Evolutionary conservation across 2,113 vertebrate species (phyloP).

Genomic region (Phaethon lepturus): DNA sequence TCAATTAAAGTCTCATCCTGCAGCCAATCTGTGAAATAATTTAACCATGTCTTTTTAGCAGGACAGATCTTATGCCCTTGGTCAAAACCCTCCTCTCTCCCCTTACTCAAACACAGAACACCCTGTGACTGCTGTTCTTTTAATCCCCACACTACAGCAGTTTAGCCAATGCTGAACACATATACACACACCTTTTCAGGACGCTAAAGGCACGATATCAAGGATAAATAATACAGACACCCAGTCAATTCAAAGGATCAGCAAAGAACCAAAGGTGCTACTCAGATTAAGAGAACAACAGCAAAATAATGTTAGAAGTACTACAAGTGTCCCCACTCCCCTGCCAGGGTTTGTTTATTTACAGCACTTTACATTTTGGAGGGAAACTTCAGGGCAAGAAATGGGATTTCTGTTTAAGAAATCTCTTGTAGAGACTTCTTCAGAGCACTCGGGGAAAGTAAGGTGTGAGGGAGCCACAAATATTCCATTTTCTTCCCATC

Average conservation of each 20-base stretch:
- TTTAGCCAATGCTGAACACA: not conserved
- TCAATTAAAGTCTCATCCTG: not conserved
- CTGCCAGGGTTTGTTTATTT: rapidly evolving
- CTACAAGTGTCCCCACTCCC: not conserved
- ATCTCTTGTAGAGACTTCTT: not conserved
- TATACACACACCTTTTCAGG: not conserved
- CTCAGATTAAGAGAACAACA: not conserved
- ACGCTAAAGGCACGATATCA: rapidly evolving
- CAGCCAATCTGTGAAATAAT: not conserved
- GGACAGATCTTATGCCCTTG: not conserved
- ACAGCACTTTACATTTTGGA: not conserved
- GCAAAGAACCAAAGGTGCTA: not conserved
- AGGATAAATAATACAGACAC: not conserved
- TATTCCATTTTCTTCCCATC: not conserved
- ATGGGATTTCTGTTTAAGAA: not conserved
- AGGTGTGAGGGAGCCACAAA: not conserved
- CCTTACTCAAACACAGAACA: not conserved
- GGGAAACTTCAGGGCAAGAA: not conserved
- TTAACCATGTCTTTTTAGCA: not conserved
- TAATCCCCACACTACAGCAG: not conserved
- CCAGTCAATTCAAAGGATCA: not conserved
- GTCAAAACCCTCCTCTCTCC: not conserved
- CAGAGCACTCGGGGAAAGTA: not conserved
- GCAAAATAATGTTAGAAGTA: not conserved
- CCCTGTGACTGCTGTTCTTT: not conserved